A percentile compares a stretch with the other conserved stretches of the same genome.
These are phyloP conservation scores for Drosophila antonietae DNA, from an alignment of 2,888 invertebrate genomes.

Conservation along the genomic window DNA sequence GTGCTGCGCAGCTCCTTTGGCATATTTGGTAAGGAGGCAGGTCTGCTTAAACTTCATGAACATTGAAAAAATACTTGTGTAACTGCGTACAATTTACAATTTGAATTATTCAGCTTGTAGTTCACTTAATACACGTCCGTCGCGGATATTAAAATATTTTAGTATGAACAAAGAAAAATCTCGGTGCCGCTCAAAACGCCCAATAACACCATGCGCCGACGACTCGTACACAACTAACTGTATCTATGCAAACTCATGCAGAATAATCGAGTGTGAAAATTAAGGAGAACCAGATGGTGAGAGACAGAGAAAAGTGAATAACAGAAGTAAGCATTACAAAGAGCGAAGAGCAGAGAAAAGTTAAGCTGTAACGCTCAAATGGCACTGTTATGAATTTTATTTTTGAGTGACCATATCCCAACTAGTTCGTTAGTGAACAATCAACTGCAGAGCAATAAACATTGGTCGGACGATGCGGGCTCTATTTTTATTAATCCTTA, in stretches of 20 bases:
- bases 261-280: conserved; percentile 22
- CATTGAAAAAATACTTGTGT: conserved; percentile 8
- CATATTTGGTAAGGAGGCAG: neutral
- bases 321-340: conserved; percentile 16
- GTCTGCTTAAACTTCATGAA: conserved; percentile 9
- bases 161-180: conserved; percentile 38
- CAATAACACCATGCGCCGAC: conserved; percentile 20
- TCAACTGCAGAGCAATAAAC: neutral
- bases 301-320: conserved; percentile 18
- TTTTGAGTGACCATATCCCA: conserved; percentile 10
- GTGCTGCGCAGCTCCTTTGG: conserved; percentile 30
- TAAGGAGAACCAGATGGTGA: neutral
- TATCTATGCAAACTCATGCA: conserved; percentile 33
- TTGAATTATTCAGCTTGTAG: conserved; percentile 12
- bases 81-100: conserved; percentile 17
- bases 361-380: conserved; percentile 29
- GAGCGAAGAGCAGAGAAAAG: neutral
- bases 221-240: conserved; percentile 56
- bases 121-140: conserved; percentile 20
- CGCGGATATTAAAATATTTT: conserved; percentile 22
- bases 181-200: neutral
- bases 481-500: conserved; percentile 7
- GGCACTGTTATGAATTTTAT: conserved; percentile 9
- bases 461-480: conserved; percentile 18
- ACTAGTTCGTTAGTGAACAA: conserved; percentile 1